A percentile compares a stretch with the other conserved stretches of the same genome.
Conservation (phyloP, 2,797 vertebrate genomes). For the Mus spretus region DNA sequence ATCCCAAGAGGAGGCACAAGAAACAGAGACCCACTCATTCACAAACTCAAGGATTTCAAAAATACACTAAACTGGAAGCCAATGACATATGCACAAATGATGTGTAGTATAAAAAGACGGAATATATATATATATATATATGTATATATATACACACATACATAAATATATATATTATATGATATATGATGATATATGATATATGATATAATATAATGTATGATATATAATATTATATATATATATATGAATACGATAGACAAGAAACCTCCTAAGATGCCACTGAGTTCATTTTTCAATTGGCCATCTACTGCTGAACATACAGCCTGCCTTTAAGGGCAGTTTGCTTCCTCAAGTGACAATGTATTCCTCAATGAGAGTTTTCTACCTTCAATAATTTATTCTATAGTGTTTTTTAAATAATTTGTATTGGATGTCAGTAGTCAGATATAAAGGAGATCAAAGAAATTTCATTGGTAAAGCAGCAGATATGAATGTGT, state of each 20-base stretch:
- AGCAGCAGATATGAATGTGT: not conserved
- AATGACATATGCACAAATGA: too few relatives aligned
- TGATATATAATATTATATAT: not conserved
- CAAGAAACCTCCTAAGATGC: not conserved
- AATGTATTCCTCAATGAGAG: not conserved
- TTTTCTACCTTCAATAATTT: not conserved
- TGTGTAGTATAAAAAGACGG: too few relatives aligned
- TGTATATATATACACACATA: too few relatives aligned
- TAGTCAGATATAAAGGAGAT: not conserved
- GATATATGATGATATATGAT: too few relatives aligned
- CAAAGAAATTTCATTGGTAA: not conserved
- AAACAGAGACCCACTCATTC: too few relatives aligned
- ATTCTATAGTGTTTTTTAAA: conserved; percentile 9
- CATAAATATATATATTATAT: too few relatives aligned
- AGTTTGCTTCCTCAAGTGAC: not conserved
- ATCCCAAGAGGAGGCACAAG: too few relatives aligned
- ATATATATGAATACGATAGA: too few relatives aligned
- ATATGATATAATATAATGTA: too few relatives aligned
- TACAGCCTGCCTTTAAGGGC: not conserved
- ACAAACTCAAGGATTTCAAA: too few relatives aligned
- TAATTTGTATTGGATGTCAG: not conserved
- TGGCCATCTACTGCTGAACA: not conserved
- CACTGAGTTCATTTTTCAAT: not conserved
- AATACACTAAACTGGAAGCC: too few relatives aligned
- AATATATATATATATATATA: too few relatives aligned